A percentile compares a stretch with the other conserved stretches of the same genome.
phyloP scores from a whole-genome alignment of 1,140 invertebrate genomes.

The Venturia canescens region DNA sequence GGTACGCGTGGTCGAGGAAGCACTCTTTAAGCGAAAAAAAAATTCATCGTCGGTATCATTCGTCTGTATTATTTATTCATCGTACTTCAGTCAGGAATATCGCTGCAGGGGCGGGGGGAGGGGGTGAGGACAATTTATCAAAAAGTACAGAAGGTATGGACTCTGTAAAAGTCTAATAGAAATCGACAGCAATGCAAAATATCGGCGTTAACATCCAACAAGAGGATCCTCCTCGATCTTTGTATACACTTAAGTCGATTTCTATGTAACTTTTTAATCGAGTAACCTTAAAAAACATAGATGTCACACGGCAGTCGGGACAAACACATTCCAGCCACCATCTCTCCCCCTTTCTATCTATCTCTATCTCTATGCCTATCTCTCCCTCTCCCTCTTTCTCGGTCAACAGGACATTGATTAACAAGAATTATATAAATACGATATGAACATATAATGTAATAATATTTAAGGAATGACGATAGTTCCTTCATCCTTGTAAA shows the following conservation, averaged over 20 bases:
- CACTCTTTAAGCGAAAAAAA: background rate
- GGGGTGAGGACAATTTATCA: background rate
- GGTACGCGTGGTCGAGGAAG: constrained; percentile 16
- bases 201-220: background rate
- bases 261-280: background rate
- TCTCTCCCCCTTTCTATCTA: constrained; percentile 18
- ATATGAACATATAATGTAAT: constrained; percentile 64
- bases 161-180: background rate
- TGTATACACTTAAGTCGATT: background rate
- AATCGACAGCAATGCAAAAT: background rate
- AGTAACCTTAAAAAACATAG: constrained; percentile 2
- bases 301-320: constrained; percentile 52
- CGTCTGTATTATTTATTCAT: constrained; percentile 6
- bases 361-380: background rate
- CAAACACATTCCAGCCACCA: constrained; percentile 73
- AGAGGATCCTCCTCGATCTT: background rate
- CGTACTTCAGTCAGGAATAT: constrained; percentile 3
- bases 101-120: constrained; percentile 19
- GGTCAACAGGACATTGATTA: constrained; percentile 56
- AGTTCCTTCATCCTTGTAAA: constrained; percentile 75
- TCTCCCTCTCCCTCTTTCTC: constrained; percentile 36
- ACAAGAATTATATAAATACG: constrained; percentile 57
- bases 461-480: constrained; percentile 71
- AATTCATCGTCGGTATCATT: constrained; percentile 23
- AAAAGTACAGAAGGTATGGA: background rate